These are phyloP conservation scores for Leptonema lineaticorne DNA, from an alignment of 1,140 invertebrate species.

Conservation along the genomic window DNA sequence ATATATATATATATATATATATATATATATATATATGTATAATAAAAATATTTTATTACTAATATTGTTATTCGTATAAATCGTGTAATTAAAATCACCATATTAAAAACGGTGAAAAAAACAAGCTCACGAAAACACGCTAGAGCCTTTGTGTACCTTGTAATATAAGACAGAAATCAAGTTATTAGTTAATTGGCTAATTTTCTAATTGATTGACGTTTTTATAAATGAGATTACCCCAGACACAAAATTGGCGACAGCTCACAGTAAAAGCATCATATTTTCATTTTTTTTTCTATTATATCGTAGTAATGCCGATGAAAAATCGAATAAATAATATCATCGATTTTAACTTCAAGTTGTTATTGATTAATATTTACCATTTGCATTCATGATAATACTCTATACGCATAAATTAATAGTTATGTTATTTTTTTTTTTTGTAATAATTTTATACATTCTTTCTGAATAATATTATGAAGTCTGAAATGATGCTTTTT, in stretches of 20 bases:
- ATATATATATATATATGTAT: neutral
- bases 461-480: too few species aligned
- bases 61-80: neutral
- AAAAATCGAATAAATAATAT: too few species aligned
- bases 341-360: too few species aligned
- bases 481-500: too few species aligned
- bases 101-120: neutral
- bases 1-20: neutral
- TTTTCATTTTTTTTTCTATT: neutral
- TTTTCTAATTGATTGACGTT: conserved; percentile 44
- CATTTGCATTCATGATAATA: too few species aligned
- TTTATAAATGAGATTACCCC: conserved; percentile 39
- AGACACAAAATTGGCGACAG: neutral
- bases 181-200: conserved; percentile 43
- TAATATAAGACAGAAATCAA: conserved; percentile 37
- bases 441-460: too few species aligned
- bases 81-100: neutral
- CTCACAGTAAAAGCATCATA: conserved; percentile 20
- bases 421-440: too few species aligned
- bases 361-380: too few species aligned
- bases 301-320: too few species aligned
- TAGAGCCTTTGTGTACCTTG: neutral
- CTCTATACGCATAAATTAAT: too few species aligned
- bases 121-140: neutral
- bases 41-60: neutral